Percentiles rank a stretch among this genome's conserved stretches.
These are phyloP conservation scores for Hypolimnas misippus DNA, from an alignment of 2,888 invertebrate species.

Conservation along the genomic window DNA sequence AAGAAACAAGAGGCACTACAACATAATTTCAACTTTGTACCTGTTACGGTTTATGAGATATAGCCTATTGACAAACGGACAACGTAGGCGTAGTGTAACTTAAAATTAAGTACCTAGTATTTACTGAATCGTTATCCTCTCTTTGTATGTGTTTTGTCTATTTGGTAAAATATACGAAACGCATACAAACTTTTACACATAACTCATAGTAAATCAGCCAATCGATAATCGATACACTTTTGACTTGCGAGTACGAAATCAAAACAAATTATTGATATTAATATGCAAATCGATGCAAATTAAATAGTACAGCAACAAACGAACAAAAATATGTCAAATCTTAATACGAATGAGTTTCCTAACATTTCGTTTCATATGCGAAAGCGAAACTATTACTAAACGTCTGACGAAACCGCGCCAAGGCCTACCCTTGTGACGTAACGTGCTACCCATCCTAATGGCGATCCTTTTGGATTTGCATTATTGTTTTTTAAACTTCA, in stretches of 20 bases:
- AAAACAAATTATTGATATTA: neutral
- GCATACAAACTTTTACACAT: too few species aligned
- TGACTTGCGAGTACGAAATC: neutral
- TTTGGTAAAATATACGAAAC: too few species aligned
- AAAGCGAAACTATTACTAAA: constrained; percentile 40
- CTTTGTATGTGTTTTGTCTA: too few species aligned
- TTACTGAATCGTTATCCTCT: too few species aligned
- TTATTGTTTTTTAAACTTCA: neutral
- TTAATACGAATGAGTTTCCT: constrained; percentile 43
- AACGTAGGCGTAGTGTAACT: too few species aligned
- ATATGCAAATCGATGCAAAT: constrained; percentile 1
- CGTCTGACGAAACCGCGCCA: constrained; percentile 41
- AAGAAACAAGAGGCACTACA: too few species aligned
- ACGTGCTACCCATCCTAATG: constrained; percentile 26
- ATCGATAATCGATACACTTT: too few species aligned
- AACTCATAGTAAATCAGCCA: too few species aligned
- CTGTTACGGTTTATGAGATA: too few species aligned
- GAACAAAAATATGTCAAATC: constrained; percentile 25
- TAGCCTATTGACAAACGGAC: too few species aligned
- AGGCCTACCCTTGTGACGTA: constrained; percentile 39
- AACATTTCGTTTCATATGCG: constrained; percentile 42
- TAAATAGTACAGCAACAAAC: neutral
- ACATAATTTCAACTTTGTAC: too few species aligned
- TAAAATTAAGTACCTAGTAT: too few species aligned
- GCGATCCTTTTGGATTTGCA: neutral